These are phyloP conservation scores for Ceratitis capitata DNA, from an alignment of 1,140 invertebrate species.

Conservation along the genomic window DNA sequence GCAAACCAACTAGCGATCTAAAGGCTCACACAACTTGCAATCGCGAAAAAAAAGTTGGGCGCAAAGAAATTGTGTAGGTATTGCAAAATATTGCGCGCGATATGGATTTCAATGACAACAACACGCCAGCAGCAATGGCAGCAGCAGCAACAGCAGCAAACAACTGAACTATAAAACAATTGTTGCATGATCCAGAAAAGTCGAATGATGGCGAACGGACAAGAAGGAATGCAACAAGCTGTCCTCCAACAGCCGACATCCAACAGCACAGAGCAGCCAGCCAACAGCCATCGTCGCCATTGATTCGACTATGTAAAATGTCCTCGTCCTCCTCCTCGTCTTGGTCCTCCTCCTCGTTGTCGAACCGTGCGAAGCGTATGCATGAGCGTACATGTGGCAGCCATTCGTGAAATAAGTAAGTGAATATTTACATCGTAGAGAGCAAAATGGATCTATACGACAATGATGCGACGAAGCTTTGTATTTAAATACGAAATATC, in stretches of 20 bases:
- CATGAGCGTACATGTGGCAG: neutral
- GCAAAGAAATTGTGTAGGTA: neutral
- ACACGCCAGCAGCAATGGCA: neutral
- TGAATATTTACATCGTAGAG: neutral
- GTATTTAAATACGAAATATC: slow-evolving; percentile 45
- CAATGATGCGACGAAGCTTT: neutral
- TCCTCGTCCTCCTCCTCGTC: neutral
- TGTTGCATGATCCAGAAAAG: slow-evolving; percentile 37
- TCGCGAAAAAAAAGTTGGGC: neutral
- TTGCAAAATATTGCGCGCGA: neutral
- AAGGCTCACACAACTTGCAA: too few relatives aligned
- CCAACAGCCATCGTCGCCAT: neutral
- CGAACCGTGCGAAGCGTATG: neutral
- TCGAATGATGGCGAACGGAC: neutral
- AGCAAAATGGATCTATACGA: neutral
- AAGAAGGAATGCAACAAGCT: neutral
- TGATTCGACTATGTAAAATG: too few relatives aligned
- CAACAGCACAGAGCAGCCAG: neutral
- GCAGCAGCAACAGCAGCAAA: neutral
- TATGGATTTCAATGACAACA: slow-evolving; percentile 32
- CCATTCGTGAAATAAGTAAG: neutral
- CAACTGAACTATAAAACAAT: neutral
- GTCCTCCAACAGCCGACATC: neutral
- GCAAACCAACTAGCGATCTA: neutral
- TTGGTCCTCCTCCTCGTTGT: neutral